These are phyloP conservation scores for Lithobates sylvaticus DNA, from an alignment of 2,797 vertebrate species.

Conservation along the genomic window DNA sequence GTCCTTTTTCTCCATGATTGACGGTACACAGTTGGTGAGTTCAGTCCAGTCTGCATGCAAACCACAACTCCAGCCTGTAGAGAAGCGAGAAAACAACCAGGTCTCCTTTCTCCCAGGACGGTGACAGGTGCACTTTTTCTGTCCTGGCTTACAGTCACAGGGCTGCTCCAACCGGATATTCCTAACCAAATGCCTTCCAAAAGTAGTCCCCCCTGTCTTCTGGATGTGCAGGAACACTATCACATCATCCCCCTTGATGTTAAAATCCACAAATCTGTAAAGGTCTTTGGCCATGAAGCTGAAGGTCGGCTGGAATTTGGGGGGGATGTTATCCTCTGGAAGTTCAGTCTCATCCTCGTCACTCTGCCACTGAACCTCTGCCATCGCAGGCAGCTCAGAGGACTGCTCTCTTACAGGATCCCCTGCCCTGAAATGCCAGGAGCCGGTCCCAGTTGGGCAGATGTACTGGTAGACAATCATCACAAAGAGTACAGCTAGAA, in stretches of 20 bases:
- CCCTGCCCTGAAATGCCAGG: conserved; percentile 65
- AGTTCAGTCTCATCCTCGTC: conserved; percentile 81
- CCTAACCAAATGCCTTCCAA: conserved; percentile 94
- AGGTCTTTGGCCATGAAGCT: conserved; percentile 90
- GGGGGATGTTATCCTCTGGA: conserved; percentile 78
- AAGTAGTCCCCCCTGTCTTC: conserved; percentile 97
- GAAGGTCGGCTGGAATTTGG: conserved; percentile 80
- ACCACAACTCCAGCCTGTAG: conserved; percentile 97
- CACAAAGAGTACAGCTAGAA: conserved; percentile 91
- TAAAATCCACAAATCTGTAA: conserved; percentile 89
- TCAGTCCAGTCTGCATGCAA: conserved; percentile 98
- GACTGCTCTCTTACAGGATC: conserved; percentile 70
- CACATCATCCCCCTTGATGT: conserved; percentile 93
- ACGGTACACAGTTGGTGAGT: conserved; percentile 95
- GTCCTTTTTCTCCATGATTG: conserved; percentile 91
- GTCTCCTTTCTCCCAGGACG: conserved; percentile 94
- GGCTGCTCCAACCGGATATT: conserved; percentile 97
- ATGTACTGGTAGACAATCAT: conserved; percentile 95
- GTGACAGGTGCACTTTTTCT: conserved; percentile 97
- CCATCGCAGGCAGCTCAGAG: conserved; percentile 71
- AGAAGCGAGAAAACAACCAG: conserved; percentile 98
- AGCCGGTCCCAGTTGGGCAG: conserved; percentile 87
- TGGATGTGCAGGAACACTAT: conserved; percentile 98
- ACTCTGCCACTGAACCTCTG: conserved; percentile 80
- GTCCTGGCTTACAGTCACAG: conserved; percentile 91